Conservation (phyloP, 1,140 invertebrate genomes). For the Penaeus vannamei region DNA sequence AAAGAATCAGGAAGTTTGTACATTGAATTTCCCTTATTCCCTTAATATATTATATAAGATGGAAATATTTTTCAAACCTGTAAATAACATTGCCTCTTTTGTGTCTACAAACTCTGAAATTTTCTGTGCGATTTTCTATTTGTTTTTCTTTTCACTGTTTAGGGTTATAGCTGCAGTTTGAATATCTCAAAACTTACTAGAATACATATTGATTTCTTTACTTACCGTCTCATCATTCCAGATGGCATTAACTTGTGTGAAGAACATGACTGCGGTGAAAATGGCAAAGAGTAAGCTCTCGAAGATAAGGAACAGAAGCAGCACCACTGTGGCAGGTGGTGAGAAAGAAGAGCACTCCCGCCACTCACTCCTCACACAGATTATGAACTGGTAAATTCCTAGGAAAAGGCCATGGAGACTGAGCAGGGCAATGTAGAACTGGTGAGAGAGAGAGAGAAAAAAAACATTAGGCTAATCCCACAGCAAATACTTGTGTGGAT, state of each 20-base stretch:
- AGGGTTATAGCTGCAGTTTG: no score
- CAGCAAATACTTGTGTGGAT: no score
- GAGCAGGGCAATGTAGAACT: conserved; percentile 98
- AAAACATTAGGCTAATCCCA: no score
- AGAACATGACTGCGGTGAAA: conserved; percentile 98
- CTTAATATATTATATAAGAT: no score
- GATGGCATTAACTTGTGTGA: conserved; percentile 97
- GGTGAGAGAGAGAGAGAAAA: conserved; percentile 73
- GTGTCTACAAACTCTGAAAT: no score
- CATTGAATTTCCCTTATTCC: no score
- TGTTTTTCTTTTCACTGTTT: no score
- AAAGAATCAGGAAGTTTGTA: no score
- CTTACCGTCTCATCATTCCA: conserved; percentile 98
- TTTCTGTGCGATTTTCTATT: no score
- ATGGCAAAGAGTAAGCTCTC: conserved; percentile 98
- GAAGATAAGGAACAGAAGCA: conserved; percentile 95
- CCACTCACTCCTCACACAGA: conserved; percentile 95
- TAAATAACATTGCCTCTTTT: no score
- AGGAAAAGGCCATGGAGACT: conserved; percentile 95
- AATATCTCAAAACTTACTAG: no score
- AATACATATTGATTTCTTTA: conserved; percentile 64
- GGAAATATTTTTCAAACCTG: no score
- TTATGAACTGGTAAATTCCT: conserved; percentile 93
- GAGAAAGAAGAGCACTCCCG: conserved; percentile 93
- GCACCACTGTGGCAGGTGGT: conserved; percentile 94